phyloP scores from a whole-genome alignment of 2,888 invertebrate species.

The Gastrophysa polygoni region DNA sequence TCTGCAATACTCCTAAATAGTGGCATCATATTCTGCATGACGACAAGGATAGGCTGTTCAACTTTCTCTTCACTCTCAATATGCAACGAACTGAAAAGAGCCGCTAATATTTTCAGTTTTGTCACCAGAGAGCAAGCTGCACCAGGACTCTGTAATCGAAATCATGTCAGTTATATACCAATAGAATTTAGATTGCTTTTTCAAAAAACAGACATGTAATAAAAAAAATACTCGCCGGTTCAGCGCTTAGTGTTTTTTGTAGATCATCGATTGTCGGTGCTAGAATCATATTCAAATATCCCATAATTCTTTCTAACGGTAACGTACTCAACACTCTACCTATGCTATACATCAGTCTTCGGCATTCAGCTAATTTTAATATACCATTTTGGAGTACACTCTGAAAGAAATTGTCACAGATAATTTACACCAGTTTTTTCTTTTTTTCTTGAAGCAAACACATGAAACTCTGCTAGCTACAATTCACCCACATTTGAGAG shows the following conservation, averaged over 20 bases:
- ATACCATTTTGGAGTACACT: constrained; percentile 62
- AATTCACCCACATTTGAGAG: too few species aligned
- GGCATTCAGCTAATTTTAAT: constrained; percentile 70
- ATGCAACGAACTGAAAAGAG: constrained; percentile 66
- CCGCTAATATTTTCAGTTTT: constrained; percentile 70
- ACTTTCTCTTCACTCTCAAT: constrained; percentile 37
- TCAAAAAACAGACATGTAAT: neutral
- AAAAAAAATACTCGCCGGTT: constrained; percentile 56
- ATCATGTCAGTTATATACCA: constrained; percentile 5
- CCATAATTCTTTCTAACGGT: constrained; percentile 67
- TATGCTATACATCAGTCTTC: constrained; percentile 77
- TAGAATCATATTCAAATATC: constrained; percentile 72
- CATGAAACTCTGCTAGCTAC: too few species aligned
- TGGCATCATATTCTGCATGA: constrained; percentile 68
- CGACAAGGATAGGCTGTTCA: constrained; percentile 64
- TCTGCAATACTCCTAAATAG: constrained; percentile 66
- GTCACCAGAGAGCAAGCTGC: constrained; percentile 63
- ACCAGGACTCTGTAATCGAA: constrained; percentile 59
- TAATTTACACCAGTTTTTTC: neutral
- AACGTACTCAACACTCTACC: constrained; percentile 75
- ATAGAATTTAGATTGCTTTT: constrained; percentile 16
- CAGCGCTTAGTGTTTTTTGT: constrained; percentile 60
- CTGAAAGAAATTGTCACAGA: constrained; percentile 49
- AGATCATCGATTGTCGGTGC: constrained; percentile 70
- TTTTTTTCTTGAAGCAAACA: too few species aligned